These are phyloP conservation scores for Thereva unica DNA, from an alignment of 2,888 invertebrate species.

Conservation along the genomic window DNA sequence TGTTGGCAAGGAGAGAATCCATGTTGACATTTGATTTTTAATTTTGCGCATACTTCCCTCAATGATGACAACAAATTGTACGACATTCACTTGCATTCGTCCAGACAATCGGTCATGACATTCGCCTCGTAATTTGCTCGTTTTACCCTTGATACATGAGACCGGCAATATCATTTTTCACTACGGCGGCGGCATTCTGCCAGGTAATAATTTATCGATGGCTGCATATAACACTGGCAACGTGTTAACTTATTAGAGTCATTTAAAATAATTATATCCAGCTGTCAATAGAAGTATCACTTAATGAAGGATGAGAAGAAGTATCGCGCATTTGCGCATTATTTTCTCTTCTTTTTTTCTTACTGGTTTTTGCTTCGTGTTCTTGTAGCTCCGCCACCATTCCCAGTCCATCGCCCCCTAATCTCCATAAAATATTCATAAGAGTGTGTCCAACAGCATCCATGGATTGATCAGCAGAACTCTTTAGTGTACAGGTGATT, in stretches of 20 bases:
- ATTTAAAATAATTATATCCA: constrained; percentile 10
- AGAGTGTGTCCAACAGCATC: constrained; percentile 10
- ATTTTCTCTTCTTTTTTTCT: no score
- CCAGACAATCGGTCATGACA: constrained; percentile 24
- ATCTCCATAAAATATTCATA: constrained; percentile 23
- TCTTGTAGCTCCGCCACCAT: no score
- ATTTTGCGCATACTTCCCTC: neutral
- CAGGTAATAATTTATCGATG: constrained; percentile 5
- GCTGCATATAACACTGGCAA: neutral
- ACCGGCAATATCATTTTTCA: constrained; percentile 19
- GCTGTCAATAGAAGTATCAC: no score
- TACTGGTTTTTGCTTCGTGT: no score
- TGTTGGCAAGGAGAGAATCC: no score
- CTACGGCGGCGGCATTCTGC: neutral
- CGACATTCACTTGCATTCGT: constrained; percentile 5
- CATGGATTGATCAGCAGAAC: neutral
- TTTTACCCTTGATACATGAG: neutral
- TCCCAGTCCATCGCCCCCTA: neutral
- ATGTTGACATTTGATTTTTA: no score
- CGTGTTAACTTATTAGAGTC: constrained; percentile 1
- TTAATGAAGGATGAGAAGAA: no score
- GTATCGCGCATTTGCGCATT: no score
- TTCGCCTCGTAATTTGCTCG: constrained; percentile 10
- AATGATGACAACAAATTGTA: constrained; percentile 15
- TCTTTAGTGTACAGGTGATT: neutral